Percentiles rank a stretch among this genome's conserved stretches.
Conservation (phyloP, 2,113 vertebrate species). For the Nymphicus hollandicus region DNA sequence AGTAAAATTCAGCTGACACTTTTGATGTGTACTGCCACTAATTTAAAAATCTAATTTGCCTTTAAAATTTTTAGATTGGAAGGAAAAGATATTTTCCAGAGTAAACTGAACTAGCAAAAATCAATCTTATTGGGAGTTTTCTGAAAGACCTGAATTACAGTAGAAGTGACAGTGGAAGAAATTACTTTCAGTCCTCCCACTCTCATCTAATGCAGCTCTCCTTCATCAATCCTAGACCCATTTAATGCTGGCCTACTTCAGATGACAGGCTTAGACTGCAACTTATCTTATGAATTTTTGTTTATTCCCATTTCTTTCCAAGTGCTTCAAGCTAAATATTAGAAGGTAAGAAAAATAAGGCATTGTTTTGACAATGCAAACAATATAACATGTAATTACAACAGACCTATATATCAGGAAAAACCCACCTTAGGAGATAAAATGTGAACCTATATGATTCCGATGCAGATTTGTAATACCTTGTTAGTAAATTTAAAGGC, state of each 20-base stretch:
- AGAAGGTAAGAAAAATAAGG: background rate
- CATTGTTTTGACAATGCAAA: background rate
- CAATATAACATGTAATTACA: background rate
- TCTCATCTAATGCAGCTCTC: background rate
- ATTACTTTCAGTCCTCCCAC: conserved; percentile 22
- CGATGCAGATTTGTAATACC: background rate
- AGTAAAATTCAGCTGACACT: background rate
- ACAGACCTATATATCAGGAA: background rate
- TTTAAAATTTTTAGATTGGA: background rate
- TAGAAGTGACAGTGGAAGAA: background rate
- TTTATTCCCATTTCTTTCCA: background rate
- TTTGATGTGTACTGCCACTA: background rate
- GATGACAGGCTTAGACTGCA: background rate
- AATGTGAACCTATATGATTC: background rate
- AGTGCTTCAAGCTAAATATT: background rate
- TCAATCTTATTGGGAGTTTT: background rate
- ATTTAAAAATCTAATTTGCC: background rate
- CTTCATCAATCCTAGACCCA: background rate
- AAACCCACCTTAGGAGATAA: background rate
- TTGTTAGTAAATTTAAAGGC: background rate
- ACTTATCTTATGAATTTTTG: background rate
- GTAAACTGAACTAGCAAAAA: background rate
- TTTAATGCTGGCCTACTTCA: conserved; percentile 6
- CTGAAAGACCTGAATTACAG: background rate
- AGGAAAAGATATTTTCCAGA: background rate